These are phyloP conservation scores for Syncerus caffer DNA, from an alignment of 2,797 vertebrate genomes.

Conservation along the genomic window DNA sequence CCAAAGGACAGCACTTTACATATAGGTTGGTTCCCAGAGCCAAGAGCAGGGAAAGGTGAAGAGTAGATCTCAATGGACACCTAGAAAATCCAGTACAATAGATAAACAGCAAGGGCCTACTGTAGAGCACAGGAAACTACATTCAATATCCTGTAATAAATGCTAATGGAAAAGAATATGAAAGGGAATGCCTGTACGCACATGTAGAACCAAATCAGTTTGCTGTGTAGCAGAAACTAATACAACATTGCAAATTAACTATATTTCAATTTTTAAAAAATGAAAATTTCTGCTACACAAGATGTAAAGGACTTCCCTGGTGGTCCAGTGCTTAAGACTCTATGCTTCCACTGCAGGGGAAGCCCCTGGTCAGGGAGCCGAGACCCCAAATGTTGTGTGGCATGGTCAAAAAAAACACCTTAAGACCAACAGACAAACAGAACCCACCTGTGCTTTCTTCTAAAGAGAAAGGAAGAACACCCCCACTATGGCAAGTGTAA, in stretches of 20 bases:
- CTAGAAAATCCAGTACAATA: background rate
- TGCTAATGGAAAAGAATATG: background rate
- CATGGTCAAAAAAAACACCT: background rate
- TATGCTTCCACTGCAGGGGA: background rate
- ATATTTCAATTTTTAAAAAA: background rate
- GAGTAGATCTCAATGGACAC: background rate
- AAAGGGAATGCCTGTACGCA: background rate
- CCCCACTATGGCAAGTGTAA: background rate
- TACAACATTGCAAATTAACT: background rate
- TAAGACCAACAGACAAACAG: background rate
- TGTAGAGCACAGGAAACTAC: background rate
- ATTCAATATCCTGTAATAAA: background rate
- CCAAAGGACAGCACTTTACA: background rate
- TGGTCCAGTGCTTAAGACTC: background rate
- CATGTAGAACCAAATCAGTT: background rate
- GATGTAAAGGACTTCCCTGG: background rate
- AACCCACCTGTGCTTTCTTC: background rate
- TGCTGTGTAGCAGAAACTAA: background rate
- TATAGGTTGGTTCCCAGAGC: too few relatives aligned
- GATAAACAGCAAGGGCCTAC: background rate
- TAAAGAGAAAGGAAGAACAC: background rate
- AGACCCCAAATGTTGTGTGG: background rate
- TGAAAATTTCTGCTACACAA: background rate
- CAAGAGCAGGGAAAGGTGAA: background rate
- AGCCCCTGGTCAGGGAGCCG: background rate